Percentiles rank a stretch among this genome's conserved stretches.
These are phyloP conservation scores for Campoletis raptor DNA, from an alignment of 2,888 invertebrate species.

Conservation along the genomic window DNA sequence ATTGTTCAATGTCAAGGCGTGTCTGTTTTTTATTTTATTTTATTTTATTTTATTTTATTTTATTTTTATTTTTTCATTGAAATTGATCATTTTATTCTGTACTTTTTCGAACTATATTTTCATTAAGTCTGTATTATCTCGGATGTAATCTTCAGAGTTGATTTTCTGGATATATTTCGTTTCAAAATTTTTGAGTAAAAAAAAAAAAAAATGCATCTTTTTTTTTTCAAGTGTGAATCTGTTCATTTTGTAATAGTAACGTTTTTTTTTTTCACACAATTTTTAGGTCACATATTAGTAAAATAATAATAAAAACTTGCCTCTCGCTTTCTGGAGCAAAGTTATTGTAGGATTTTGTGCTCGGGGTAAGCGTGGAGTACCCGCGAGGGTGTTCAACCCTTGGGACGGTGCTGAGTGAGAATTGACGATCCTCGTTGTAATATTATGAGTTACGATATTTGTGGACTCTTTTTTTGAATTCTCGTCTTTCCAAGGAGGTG, in stretches of 20 bases:
- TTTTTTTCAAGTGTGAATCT: neutral
- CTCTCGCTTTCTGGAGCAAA: slow-evolving; percentile 94
- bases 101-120: too few species aligned
- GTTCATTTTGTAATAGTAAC: neutral
- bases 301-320: slow-evolving; percentile 85
- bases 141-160: too few species aligned
- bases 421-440: slow-evolving; percentile 82
- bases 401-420: slow-evolving; percentile 88
- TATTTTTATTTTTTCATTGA: neutral
- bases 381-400: slow-evolving; percentile 86
- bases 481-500: slow-evolving; percentile 77
- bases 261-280: neutral
- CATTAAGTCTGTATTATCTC: too few species aligned
- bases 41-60: neutral
- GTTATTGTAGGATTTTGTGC: slow-evolving; percentile 96
- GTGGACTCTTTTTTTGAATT: slow-evolving; percentile 74
- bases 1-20: neutral
- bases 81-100: neutral
- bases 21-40: neutral
- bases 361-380: slow-evolving; percentile 87
- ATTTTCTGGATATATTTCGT: too few species aligned
- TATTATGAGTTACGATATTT: slow-evolving; percentile 73
- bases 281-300: neutral
- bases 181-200: too few species aligned
- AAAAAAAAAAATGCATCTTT: neutral